Evolutionary conservation across 2,797 vertebrate genomes (phyloP).

Genomic region (Hydrophis major): DNA sequence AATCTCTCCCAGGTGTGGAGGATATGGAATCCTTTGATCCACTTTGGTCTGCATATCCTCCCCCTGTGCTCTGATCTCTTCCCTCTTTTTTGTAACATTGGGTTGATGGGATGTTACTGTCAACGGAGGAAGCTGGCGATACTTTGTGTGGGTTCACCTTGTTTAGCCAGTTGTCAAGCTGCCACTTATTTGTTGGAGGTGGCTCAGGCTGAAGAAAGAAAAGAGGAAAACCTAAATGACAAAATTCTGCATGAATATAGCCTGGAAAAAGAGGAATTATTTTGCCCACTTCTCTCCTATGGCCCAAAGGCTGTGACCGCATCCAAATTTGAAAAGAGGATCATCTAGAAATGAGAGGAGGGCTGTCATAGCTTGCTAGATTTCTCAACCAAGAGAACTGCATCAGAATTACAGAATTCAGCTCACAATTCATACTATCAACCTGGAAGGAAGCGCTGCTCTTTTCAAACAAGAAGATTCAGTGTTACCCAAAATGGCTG

Average conservation of each 20-base stretch:
- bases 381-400: neutral
- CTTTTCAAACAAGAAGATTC: neutral
- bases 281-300: neutral
- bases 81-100: slow-evolving; percentile 93
- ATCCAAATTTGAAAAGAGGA: neutral
- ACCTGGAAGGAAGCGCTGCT: neutral
- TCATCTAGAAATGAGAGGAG: neutral
- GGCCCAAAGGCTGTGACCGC: neutral
- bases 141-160: slow-evolving; percentile 89
- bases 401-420: neutral
- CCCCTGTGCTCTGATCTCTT: slow-evolving; percentile 80
- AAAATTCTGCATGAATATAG: neutral
- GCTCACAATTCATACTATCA: neutral
- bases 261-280: neutral
- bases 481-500: neutral
- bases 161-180: slow-evolving; percentile 97
- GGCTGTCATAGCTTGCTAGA: neutral
- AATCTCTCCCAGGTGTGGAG: slow-evolving; percentile 83
- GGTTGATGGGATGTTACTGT: slow-evolving; percentile 86
- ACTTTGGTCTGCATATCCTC: slow-evolving; percentile 81
- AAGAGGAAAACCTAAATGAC: neutral
- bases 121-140: slow-evolving; percentile 91
- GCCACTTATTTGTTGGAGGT: slow-evolving; percentile 95
- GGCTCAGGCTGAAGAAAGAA: slow-evolving; percentile 84
- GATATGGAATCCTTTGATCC: slow-evolving; percentile 85